Evolutionary conservation across 2,797 vertebrate genomes (phyloP), one percentile per base, ranked within the genome.

Genomic region (Cyclopterus lumpus): DNA sequence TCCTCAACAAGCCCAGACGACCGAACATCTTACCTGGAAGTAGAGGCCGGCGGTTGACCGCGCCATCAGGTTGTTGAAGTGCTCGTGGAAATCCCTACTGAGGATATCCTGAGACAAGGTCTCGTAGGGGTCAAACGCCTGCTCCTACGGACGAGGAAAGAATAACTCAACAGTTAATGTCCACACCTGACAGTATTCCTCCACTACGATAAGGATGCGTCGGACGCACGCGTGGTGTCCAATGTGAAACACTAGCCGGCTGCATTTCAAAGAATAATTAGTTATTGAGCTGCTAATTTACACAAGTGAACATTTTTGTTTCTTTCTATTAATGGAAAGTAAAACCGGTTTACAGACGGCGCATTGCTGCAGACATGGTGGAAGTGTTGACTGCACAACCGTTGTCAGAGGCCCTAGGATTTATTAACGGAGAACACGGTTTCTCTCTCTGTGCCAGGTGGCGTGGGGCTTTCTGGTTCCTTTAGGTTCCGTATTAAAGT

Each of bases 91-190:
- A 65, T 96, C 93, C 61, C 93, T 94, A 26, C 95, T 96, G 77
- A 99, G 97, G 86, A 99, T 97, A 77, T 99, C 98, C 93, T 99
- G 97, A 49, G 97, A 98, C 77, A 99, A 93, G 22, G 96, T 98
- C 94, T 99, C 98, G 53, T 99, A 99, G 0, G 98, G 98, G 92
- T 99, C 98, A 79, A 99, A 99, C 18, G 98, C 98, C 93, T 99
- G 98, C 84, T 99, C 98, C 98, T 98, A 53, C 4, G 65, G 9
- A 49, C 67, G 42, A 0, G 9, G 1, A 65, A 14, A 68, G 20
- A 85, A 49, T 1, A 10, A 71, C 7, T 10, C 18, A 32, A 15
- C 28, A 40, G 34, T 76, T 24, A 59, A 71, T 2, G n/a, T 42
- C 2, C 3, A 54, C 49, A 68, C 5, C 12, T 28, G 11, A 49